Evolutionary conservation across 2,113 vertebrate species (phyloP), one percentile per base, ranked within the genome.

Genomic region (Azemiops feae): DNA sequence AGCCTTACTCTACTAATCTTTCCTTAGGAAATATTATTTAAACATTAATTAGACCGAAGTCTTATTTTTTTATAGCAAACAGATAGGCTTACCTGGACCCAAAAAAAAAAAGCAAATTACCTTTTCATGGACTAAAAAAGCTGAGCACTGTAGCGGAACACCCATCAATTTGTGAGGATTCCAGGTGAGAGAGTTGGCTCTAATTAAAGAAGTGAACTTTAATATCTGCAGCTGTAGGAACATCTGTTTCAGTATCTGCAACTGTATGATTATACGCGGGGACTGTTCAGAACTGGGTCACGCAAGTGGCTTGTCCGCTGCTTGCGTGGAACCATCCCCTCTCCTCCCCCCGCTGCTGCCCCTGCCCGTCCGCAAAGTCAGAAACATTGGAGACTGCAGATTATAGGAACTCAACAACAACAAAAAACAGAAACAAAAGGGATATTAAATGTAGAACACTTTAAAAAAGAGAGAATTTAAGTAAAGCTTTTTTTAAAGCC

Each of bases 161-260:
- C 96, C 95, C 97, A 98, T 98, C 94, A 98, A 94, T 95, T 97
- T 98, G 90, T 98, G 98, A 45, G 98, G 98, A 95, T 98, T 98
- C 98, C 97, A 98, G 25, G 97, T 98, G 16, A 98, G 95, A 47
- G 98, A 98, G 47, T 96, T 94, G 7, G 97, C 97, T 92, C 97
- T 98, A 45, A 5, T 9, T 52, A 86, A 94, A 6, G n/a, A 57
- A 81, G 45, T 6, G 94, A 43, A 85, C 47, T 52, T 55, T 81
- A 57, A 85, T 89, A 89, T 85, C 12, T 50, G 27, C 64, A 92
- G 34, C 87, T 23, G 50, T n/a, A 22, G 58, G 27, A 58, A 25
- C 25, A 60, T 60, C 23, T 14, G n/a, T 57, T 9, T 87, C 50
- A 52, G 69, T 88, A 88, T 64, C 22, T 39, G 30, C 54, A 93